Evolutionary conservation across 2,113 vertebrate species (phyloP), one percentile per base, ranked within the genome.

Genomic region (Apteryx mantelli): DNA sequence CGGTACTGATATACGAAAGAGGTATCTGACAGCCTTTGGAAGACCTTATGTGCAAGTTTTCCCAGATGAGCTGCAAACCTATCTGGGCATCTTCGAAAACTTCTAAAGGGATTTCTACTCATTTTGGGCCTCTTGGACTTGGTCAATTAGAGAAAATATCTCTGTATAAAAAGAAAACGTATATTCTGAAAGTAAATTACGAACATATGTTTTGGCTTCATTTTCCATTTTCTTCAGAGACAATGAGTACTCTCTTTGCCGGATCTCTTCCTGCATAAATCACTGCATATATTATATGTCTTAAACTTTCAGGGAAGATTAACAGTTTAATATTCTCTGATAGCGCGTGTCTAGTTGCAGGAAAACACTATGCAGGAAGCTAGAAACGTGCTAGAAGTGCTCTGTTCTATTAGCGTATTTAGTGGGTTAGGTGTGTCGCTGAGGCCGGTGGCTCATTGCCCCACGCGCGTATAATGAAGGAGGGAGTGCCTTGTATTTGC

Each of bases 401-500:
- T 79, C 46, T 4, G 1, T 42, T 38, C 50, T 66, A 5, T 50
- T 36, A 48, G 30, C 56, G 86, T 5, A 4, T 9, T n/a, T 69
- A 12, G 70, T 58, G 70, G 56, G 11, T 75, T 11, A 32, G 94
- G 89, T 71, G 95, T 93, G 91, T 88, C 3, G 3, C 70, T 40
- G 71, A 77, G 93, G n/a, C 63, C 6, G 58, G n/a, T 81, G 83
- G 40, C 56, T 91, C 70, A 4, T 73, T 0, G 2, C 52, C 76
- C 80, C 64, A 63, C 1, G 0, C 17, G 4, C 0, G 0, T 53
- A 66, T 32, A 22, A 10, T 12, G 63, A 3, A 3, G 2, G 42
- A 34, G 80, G 94, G 94, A 88, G 93, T 60, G 91, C 92, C 83
- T 90, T 84, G 36, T n/a, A 68, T 38, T 38, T 3, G 36, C 36